Evolutionary conservation across 1,140 invertebrate species (phyloP), one percentile per base, ranked within the genome.

Genomic region (Hyles euphorbiae): DNA sequence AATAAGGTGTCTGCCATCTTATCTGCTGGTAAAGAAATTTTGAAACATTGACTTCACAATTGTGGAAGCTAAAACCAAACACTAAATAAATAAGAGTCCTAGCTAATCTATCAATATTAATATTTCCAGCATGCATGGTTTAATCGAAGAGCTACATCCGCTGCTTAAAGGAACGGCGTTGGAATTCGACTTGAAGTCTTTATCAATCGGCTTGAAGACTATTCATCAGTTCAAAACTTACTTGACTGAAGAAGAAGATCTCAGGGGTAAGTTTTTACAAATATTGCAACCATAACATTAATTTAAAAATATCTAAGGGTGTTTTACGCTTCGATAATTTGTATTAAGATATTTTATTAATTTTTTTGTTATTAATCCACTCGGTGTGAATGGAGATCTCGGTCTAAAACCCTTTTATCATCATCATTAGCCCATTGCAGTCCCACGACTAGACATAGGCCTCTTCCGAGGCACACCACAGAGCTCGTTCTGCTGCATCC

Each of bases 121-220:
- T 40, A 55, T 62, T 69, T 78, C 59, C 60, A 84, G 81, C 47
- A 62, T 88, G 11, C 56, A 79, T 34, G 78, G 78, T 9, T 62
- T 89, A 1, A 58, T 86, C 22, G 56, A 74, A 22, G 90, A 91
- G 61, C 46, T 91, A 3, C 59, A 78, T 3, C 84, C 76, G 2
- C 66, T 91, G 8, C 61, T 92, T 3, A 52, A 70, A 0, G 75
- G 74, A 0, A 70, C 76, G 0, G 36, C 67, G 5, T 60, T 89
- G 36, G 75, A 85, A 8, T 34, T 61, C 10, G 85, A 88, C 51
- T 55, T 89, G 1, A 48, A 57, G 0, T 76, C 79, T 3, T 34
- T 89, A 0, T 60, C 63, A 0, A 43, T 58, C 1, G 88, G 88
- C 0, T 61, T 89, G 0, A 40, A 47, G 3, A 63, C 78, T 5